Evolutionary conservation across 2,113 vertebrate genomes (phyloP).

Genomic region (Diadophis punctatus): DNA sequence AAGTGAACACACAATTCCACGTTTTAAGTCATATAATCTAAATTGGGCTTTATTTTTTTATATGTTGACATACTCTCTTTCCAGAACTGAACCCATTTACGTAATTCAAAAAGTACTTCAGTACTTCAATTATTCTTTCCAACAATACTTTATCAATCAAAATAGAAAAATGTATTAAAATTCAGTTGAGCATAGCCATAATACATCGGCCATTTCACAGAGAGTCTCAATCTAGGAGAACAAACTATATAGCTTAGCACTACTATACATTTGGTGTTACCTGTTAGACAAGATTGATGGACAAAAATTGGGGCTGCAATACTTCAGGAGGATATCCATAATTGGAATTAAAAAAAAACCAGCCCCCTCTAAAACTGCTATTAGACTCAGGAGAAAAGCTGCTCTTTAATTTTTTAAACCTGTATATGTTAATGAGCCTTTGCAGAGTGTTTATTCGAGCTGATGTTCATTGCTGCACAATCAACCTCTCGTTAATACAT

Average conservation of each 20-base stretch:
- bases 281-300: background rate
- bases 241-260: background rate
- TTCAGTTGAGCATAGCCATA: background rate
- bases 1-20: conserved; percentile 20
- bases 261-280: background rate
- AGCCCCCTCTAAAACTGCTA: background rate
- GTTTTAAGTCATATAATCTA: conserved; percentile 52
- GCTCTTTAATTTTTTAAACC: background rate
- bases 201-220: background rate
- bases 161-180: conserved; percentile 5
- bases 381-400: background rate
- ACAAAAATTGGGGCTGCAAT: background rate
- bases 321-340: background rate
- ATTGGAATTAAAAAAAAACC: background rate
- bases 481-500: background rate
- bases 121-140: conserved; percentile 20
- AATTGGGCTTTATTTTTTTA: conserved; percentile 41
- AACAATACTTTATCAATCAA: background rate
- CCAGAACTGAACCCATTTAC: conserved; percentile 46
- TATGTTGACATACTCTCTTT: conserved; percentile 41
- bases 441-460: background rate
- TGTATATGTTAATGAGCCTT: background rate
- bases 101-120: conserved; percentile 6
- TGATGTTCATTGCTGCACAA: background rate
- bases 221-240: background rate